Percentiles rank a stretch among this genome's conserved stretches.
Evolutionary conservation across 2,888 invertebrate genomes (phyloP).

Genomic region (Synanthedon andrenaeformis): DNA sequence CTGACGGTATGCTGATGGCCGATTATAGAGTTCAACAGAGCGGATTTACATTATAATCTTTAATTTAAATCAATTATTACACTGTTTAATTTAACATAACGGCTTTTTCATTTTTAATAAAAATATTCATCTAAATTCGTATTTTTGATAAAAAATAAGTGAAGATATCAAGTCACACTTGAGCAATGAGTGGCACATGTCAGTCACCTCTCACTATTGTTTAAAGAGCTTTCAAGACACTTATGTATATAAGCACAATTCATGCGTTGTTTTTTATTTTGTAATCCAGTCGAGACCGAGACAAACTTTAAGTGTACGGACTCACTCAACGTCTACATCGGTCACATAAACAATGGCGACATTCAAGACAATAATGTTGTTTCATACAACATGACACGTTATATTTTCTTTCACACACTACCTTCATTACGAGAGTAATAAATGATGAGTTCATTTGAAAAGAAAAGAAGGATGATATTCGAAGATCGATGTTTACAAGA

Average conservation of each 20-base stretch:
- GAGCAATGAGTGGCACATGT: slow-evolving; percentile 39
- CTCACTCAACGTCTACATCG: slow-evolving; percentile 11
- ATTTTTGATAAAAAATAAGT: slow-evolving; percentile 30
- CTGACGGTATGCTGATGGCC: slow-evolving; percentile 24
- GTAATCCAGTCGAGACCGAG: slow-evolving; percentile 15
- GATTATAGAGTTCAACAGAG: slow-evolving; percentile 28
- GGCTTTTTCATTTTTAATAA: too few relatives aligned
- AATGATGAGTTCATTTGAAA: slow-evolving; percentile 1
- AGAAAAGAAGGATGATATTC: neutral
- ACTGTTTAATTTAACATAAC: slow-evolving; percentile 28
- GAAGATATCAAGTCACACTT: slow-evolving; percentile 20
- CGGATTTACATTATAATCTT: slow-evolving; percentile 29
- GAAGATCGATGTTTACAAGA: too few relatives aligned
- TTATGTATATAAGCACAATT: slow-evolving; percentile 9
- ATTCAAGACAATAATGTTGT: slow-evolving; percentile 9
- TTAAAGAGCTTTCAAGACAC: slow-evolving; percentile 36
- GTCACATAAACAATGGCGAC: slow-evolving; percentile 14
- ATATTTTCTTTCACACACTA: neutral
- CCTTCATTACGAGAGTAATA: neutral
- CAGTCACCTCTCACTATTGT: slow-evolving; percentile 26
- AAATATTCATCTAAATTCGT: slow-evolving; percentile 30
- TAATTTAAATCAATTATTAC: slow-evolving; percentile 27
- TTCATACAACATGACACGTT: neutral
- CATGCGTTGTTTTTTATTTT: slow-evolving; percentile 13
- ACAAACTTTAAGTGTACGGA: slow-evolving; percentile 1